Percentiles rank a stretch among this genome's conserved stretches.
Evolutionary conservation across 2,113 vertebrate genomes (phyloP).

Genomic region (Ifrita kowaldi): DNA sequence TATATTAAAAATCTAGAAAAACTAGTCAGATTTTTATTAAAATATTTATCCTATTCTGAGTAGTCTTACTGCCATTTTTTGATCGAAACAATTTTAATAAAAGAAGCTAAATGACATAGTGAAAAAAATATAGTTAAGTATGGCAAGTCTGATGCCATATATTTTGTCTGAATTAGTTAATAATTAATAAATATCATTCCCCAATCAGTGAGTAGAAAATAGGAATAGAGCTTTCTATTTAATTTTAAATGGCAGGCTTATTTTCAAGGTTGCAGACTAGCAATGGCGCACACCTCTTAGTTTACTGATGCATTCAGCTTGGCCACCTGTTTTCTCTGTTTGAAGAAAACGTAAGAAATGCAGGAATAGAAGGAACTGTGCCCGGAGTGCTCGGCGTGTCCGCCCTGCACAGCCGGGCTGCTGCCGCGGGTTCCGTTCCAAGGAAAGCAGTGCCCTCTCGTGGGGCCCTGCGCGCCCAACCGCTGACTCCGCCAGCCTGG

Average conservation of each 20-base stretch:
- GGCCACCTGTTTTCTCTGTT: background rate
- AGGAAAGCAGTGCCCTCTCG: conserved; percentile 72
- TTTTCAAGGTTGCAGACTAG: background rate
- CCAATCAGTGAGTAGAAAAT: background rate
- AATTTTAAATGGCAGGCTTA: background rate
- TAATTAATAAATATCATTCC: background rate
- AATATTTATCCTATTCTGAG: conserved; percentile 41
- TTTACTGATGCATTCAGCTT: background rate
- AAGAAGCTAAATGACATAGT: background rate
- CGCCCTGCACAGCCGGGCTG: background rate
- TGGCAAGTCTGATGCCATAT: background rate
- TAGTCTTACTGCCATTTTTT: background rate
- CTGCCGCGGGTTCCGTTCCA: background rate
- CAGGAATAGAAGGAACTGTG: background rate
- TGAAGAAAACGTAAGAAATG: background rate
- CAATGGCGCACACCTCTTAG: background rate
- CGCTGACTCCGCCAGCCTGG: background rate
- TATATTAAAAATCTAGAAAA: conserved; percentile 54
- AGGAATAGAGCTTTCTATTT: background rate
- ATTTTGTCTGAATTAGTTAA: background rate
- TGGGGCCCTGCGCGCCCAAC: background rate
- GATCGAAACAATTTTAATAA: background rate
- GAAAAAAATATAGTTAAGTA: background rate
- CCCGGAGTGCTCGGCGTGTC: background rate
- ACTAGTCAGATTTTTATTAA: conserved; percentile 47